These are phyloP conservation scores for Folsomia candida DNA, from an alignment of 2,888 invertebrate species.

Conservation along the genomic window DNA sequence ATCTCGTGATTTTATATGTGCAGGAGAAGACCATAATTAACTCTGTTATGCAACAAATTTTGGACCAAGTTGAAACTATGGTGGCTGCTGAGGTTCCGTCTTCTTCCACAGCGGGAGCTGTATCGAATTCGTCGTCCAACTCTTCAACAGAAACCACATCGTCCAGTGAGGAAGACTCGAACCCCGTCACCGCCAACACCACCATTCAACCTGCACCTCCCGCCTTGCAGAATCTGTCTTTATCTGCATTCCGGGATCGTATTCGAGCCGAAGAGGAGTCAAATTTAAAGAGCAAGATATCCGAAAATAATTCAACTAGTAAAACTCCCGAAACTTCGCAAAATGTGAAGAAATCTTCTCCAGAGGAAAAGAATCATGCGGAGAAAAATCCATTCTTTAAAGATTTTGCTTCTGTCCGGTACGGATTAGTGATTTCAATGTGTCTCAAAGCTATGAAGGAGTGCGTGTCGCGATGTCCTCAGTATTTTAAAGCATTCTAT, in stretches of 20 bases:
- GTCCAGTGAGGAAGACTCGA: constrained; percentile 22
- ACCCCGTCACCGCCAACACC: too few species aligned
- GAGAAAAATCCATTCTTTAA: constrained; percentile 22
- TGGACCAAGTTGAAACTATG: constrained; percentile 54
- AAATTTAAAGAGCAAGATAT: too few species aligned
- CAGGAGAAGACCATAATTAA: constrained; percentile 54
- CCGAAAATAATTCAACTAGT: constrained; percentile 9
- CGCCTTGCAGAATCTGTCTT: constrained; percentile 25
- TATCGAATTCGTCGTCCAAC: constrained; percentile 5
- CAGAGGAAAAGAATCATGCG: neutral
- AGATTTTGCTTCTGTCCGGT: constrained; percentile 49
- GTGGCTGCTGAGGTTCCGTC: too few species aligned
- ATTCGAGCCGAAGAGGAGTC: constrained; percentile 26
- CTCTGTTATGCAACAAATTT: constrained; percentile 54
- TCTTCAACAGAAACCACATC: constrained; percentile 11
- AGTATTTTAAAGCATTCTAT: constrained; percentile 90
- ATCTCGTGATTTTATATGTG: constrained; percentile 16
- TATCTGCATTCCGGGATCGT: constrained; percentile 39
- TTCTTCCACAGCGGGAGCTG: constrained; percentile 17
- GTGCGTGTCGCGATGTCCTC: constrained; percentile 79
- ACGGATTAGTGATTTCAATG: constrained; percentile 57
- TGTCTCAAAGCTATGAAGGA: constrained; percentile 78
- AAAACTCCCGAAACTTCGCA: neutral
- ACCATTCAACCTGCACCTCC: neutral
- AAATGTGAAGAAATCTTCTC: neutral